These are phyloP conservation scores for Agrochola macilenta DNA, from an alignment of 2,888 invertebrate genomes.

Conservation along the genomic window DNA sequence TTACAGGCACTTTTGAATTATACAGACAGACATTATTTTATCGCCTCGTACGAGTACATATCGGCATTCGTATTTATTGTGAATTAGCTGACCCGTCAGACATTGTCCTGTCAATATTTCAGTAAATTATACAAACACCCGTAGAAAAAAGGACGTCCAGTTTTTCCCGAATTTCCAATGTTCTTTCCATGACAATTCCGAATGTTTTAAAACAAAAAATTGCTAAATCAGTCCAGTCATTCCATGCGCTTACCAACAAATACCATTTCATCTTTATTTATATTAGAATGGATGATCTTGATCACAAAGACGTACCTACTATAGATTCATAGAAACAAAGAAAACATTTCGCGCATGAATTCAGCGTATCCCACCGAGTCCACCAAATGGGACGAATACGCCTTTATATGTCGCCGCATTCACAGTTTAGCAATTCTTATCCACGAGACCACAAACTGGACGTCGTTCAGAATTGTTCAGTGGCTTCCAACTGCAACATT, in stretches of 20 bases:
- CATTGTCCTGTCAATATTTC: too few species aligned
- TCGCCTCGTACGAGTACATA: neutral
- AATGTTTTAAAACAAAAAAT: too few species aligned
- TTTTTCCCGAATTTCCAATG: too few species aligned
- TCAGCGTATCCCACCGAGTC: neutral
- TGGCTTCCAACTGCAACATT: slow-evolving; percentile 1
- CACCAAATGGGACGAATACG: neutral
- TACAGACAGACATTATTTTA: neutral
- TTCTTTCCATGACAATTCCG: too few species aligned
- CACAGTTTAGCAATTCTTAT: neutral
- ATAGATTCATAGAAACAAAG: neutral
- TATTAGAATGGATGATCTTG: neutral
- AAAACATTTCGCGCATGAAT: neutral
- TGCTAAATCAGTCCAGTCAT: too few species aligned
- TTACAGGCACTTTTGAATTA: neutral
- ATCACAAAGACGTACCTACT: slow-evolving; percentile 3
- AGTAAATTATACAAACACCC: too few species aligned
- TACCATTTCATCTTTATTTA: too few species aligned
- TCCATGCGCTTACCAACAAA: too few species aligned
- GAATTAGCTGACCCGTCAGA: neutral
- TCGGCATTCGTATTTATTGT: neutral
- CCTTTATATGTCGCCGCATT: neutral
- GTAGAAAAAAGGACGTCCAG: too few species aligned
- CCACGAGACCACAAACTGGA: neutral
- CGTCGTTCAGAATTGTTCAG: neutral